Percentiles rank a stretch among this genome's conserved stretches.
These are phyloP conservation scores for Sesia apiformis DNA, from an alignment of 2,888 invertebrate species.

Conservation along the genomic window DNA sequence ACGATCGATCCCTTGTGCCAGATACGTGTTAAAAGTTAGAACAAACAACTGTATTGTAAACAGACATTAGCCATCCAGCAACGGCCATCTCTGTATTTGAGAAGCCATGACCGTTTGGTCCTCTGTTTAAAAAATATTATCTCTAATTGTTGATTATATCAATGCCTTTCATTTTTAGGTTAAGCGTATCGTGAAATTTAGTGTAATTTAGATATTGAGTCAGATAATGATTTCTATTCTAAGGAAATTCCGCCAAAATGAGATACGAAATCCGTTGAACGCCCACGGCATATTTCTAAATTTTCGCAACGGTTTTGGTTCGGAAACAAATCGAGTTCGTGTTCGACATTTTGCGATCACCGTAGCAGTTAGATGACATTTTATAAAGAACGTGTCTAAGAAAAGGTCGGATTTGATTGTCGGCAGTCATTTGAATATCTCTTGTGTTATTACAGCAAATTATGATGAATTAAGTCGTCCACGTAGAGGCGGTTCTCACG, in stretches of 20 bases:
- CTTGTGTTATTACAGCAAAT: slow-evolving; percentile 67
- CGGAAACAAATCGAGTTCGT: slow-evolving; percentile 67
- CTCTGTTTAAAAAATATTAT: not conserved
- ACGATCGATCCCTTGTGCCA: slow-evolving; percentile 74
- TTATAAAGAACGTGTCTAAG: slow-evolving; percentile 71
- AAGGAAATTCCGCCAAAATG: slow-evolving; percentile 26
- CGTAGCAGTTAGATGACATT: slow-evolving; percentile 65
- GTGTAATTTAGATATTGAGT: slow-evolving; percentile 13
- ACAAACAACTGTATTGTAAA: slow-evolving; percentile 32
- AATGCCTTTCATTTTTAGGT: not conserved
- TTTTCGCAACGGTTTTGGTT: slow-evolving; percentile 54
- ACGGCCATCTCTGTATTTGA: not conserved
- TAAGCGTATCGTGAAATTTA: slow-evolving; percentile 23
- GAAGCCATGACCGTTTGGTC: not conserved
- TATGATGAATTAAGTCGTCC: slow-evolving; percentile 67
- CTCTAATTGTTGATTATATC: not conserved
- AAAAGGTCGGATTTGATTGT: slow-evolving; percentile 73
- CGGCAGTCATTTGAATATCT: slow-evolving; percentile 69
- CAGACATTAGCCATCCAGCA: not conserved
- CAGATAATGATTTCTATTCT: slow-evolving; percentile 31
- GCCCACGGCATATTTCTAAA: slow-evolving; percentile 48
- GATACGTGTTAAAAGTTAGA: slow-evolving; percentile 62
- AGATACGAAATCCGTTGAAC: slow-evolving; percentile 24
- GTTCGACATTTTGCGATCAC: slow-evolving; percentile 71
- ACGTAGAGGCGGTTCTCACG: slow-evolving; percentile 63